Evolutionary conservation across 2,113 vertebrate genomes (phyloP).

Genomic region (Gila orcuttii): DNA sequence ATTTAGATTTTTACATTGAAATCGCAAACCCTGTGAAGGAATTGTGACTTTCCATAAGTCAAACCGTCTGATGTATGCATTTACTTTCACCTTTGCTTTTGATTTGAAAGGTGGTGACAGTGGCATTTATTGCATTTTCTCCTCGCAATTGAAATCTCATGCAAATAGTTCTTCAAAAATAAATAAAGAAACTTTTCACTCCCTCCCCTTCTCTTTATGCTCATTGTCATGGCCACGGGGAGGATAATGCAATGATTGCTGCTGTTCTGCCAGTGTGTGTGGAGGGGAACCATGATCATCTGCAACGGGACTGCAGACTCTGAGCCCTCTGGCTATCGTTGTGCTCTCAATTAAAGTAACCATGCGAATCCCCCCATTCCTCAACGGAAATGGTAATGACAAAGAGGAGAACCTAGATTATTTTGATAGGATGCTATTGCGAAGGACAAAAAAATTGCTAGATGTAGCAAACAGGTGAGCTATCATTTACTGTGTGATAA

Average conservation of each 20-base stretch:
- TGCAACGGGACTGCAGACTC: slow-evolving; percentile 50
- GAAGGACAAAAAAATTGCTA: slow-evolving; percentile 34
- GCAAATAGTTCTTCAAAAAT: slow-evolving; percentile 24
- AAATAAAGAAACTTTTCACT: not conserved
- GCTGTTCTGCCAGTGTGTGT: slow-evolving; percentile 40
- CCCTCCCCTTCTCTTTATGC: slow-evolving; percentile 22
- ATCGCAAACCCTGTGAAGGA: not conserved
- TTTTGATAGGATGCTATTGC: slow-evolving; percentile 52
- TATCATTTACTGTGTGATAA: slow-evolving; percentile 14
- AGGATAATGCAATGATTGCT: slow-evolving; percentile 49
- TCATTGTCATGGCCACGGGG: slow-evolving; percentile 25
- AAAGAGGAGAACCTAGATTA: slow-evolving; percentile 63
- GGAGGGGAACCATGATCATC: slow-evolving; percentile 49
- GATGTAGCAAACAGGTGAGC: slow-evolving; percentile 42
- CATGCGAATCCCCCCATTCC: slow-evolving; percentile 45
- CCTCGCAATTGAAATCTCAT: not conserved
- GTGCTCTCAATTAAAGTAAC: slow-evolving; percentile 65
- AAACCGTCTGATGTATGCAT: not conserved
- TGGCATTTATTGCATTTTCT: slow-evolving; percentile 3
- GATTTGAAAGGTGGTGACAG: not conserved
- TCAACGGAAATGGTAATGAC: slow-evolving; percentile 58
- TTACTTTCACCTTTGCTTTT: slow-evolving; percentile 7
- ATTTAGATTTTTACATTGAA: not conserved
- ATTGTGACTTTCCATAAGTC: not conserved
- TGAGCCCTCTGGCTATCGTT: slow-evolving; percentile 59